These are phyloP conservation scores for Callipepla californica DNA, from an alignment of 2,113 vertebrate genomes.

Conservation along the genomic window DNA sequence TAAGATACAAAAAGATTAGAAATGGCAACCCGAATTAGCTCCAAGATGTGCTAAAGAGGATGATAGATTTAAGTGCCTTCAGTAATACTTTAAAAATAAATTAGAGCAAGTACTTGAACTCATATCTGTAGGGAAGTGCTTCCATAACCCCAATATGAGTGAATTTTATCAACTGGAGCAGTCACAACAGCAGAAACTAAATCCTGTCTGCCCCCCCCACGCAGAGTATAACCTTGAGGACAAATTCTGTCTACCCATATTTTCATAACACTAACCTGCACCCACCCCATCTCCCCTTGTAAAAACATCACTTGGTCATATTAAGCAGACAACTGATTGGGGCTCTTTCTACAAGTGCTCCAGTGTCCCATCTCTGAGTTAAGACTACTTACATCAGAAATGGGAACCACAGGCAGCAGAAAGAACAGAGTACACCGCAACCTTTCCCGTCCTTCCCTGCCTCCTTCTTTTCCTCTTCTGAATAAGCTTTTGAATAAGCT, in stretches of 20 bases:
- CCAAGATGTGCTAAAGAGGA: neutral
- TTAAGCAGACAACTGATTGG: neutral
- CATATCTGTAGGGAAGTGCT: neutral
- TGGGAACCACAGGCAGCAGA: neutral
- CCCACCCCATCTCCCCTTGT: neutral
- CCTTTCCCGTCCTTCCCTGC: neutral
- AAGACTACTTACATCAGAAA: neutral
- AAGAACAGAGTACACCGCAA: neutral
- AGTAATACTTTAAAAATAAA: neutral
- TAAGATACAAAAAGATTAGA: neutral
- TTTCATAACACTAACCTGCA: neutral
- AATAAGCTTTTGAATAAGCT: neutral
- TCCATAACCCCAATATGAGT: neutral
- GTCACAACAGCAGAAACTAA: neutral
- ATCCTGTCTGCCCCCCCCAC: neutral
- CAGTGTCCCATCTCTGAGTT: fast-evolving
- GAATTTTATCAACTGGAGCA: neutral
- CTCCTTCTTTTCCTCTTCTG: neutral
- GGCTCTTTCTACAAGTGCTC: neutral
- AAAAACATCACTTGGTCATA: neutral
- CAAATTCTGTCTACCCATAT: neutral
- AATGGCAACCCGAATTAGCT: neutral
- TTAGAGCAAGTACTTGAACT: neutral
- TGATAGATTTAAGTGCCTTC: neutral
- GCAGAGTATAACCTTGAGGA: neutral